These are phyloP conservation scores for Coryphaenoides rupestris DNA, from an alignment of 2,113 vertebrate species.

Conservation along the genomic window DNA sequence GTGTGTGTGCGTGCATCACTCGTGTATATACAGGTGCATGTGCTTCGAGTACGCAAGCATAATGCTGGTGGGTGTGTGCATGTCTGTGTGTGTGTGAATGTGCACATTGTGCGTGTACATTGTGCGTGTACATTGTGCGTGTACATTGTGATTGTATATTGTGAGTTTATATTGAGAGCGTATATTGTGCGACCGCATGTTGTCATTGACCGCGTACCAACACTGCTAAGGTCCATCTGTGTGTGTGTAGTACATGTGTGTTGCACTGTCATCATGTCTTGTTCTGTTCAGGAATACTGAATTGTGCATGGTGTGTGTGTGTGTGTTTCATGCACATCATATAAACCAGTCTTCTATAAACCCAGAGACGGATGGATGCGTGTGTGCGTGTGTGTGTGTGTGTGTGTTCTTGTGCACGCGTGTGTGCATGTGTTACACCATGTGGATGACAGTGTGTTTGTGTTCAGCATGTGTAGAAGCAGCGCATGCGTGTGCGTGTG, in stretches of 20 bases:
- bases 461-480: too few species aligned
- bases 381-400: too few species aligned
- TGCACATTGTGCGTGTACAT: not conserved
- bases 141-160: slow-evolving; percentile 19
- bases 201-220: slow-evolving; percentile 51
- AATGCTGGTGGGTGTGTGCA: slow-evolving; percentile 36
- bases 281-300: slow-evolving; percentile 32
- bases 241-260: slow-evolving; percentile 17
- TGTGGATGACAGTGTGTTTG: too few species aligned
- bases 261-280: slow-evolving; percentile 34
- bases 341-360: slow-evolving; percentile 5
- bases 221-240: slow-evolving; percentile 28
- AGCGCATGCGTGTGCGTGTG: too few species aligned
- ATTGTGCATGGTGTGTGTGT: not conserved
- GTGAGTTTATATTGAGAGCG: slow-evolving; percentile 25
- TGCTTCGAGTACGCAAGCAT: too few species aligned
- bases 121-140: slow-evolving; percentile 27
- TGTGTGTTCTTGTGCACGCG: too few species aligned
- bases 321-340: slow-evolving; percentile 6
- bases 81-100: slow-evolving; percentile 11
- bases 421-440: too few species aligned
- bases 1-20: slow-evolving; percentile 14
- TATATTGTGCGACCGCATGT: slow-evolving; percentile 34
- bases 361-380: slow-evolving; percentile 5
- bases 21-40: slow-evolving; percentile 17